Base-by-base conservation (phyloP, 2,888 invertebrate species). In the Salpingus planirostris region DNA sequence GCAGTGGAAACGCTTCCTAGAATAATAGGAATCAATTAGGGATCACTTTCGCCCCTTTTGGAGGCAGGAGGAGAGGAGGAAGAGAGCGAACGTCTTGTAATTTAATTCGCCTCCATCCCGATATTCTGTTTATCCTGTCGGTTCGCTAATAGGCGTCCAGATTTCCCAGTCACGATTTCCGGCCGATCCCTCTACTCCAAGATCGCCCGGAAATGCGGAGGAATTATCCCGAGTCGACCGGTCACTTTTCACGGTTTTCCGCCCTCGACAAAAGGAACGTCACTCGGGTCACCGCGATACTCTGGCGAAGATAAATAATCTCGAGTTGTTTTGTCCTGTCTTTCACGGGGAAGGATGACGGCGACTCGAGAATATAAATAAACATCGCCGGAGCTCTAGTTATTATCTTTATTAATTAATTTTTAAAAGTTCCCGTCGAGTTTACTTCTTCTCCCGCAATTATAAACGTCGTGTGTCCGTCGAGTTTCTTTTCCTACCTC, bases 101-200 rank as follows among this genome's bases (percentile, higher is more conserved):
- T 32, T 34, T 42, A 35, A 42, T 36, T 38, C 33, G n/a, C 36
- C 25, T 33, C 35, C 31, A 38, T 38, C 33, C 7, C 24, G 31
- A 38, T 32, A 36, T 33, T 25, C 42, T 39, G 27, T 39, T 42
- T 34, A 36, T 36, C 34, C 33, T 34, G 22, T 33, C 23, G 12
- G 18, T 13, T 18, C 18, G 21, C 30, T 40, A 42, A 40, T 42
- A 37, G 31, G 34, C 34, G 37, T 36, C 42, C 39, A 42, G 39
- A 42, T 42, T 42, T 42, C 39, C 42, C 25, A 37, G 42, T 42
- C 42, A 42, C 42, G 42, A 39, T 29, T 34, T 18, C 26, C 24
- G 22, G 24, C 24, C 33, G 38, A 38, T 35, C 38, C 14, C 22
- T 34, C 33, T 8, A 37, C 36, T 39, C 39, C 31, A 37, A 40